Percentiles rank a stretch among this genome's conserved stretches.
Conservation (phyloP, 2,113 vertebrate species). For the Epinephelus lanceolatus region DNA sequence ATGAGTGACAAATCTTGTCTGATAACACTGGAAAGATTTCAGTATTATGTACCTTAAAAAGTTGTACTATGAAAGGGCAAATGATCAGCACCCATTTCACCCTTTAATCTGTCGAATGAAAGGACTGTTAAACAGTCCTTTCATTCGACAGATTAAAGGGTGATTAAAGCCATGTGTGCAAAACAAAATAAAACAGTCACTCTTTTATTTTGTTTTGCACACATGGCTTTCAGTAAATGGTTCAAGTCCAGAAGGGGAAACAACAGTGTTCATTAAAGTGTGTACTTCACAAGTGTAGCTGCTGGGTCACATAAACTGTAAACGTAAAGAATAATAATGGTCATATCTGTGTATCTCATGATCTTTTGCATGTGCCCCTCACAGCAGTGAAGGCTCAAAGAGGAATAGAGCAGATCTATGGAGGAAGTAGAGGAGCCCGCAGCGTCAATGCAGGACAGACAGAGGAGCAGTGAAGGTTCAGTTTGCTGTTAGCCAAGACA, state of each 20-base stretch:
- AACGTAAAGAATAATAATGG: not conserved
- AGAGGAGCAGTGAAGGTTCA: constrained; percentile 35
- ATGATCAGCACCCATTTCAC: not conserved
- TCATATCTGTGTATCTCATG: not conserved
- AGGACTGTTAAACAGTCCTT: too few relatives aligned
- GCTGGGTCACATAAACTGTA: not conserved
- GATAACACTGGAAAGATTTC: constrained; percentile 3
- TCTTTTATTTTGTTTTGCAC: not conserved
- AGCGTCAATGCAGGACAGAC: constrained; percentile 14
- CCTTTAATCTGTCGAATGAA: not conserved
- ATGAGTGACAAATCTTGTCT: constrained; percentile 26
- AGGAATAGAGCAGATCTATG: constrained; percentile 2
- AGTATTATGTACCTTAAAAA: not conserved
- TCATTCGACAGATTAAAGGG: too few relatives aligned
- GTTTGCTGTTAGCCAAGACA: constrained; percentile 46
- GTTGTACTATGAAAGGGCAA: not conserved
- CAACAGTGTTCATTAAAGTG: not conserved
- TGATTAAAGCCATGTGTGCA: too few relatives aligned
- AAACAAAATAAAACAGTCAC: not conserved
- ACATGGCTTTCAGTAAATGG: not conserved
- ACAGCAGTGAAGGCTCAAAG: constrained; percentile 12
- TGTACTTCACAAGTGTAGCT: not conserved
- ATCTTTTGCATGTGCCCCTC: too few relatives aligned
- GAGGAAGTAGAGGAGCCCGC: constrained; percentile 14
- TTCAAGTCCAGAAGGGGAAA: not conserved